Conservation (phyloP, 2,113 vertebrate species). For the Prionailurus bengalensis region DNA sequence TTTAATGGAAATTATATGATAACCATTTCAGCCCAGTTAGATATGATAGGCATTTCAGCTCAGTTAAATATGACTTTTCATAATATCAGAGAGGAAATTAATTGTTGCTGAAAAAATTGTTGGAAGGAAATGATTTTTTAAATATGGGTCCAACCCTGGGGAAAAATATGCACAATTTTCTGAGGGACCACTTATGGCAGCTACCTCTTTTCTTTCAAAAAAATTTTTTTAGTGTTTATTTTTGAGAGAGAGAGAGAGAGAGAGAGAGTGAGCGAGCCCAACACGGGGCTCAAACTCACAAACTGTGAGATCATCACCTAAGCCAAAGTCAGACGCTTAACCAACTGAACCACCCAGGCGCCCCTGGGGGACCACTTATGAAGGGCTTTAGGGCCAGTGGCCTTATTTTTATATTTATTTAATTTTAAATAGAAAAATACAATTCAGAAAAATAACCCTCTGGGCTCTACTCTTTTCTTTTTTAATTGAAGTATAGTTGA, state of each 20-base stretch:
- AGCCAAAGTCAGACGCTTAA: too few relatives aligned
- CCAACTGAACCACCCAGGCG: too few relatives aligned
- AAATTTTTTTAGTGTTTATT: too few relatives aligned
- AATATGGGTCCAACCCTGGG: not conserved
- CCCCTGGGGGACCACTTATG: not conserved
- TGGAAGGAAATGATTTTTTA: constrained; percentile 24
- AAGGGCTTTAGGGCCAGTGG: not conserved
- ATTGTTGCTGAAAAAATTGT: constrained; percentile 28
- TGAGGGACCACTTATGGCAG: not conserved
- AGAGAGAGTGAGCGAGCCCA: too few relatives aligned
- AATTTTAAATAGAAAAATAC: not conserved
- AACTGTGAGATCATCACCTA: too few relatives aligned
- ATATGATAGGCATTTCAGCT: not conserved
- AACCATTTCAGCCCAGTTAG: not conserved
- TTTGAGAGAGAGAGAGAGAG: too few relatives aligned
- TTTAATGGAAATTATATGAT: not conserved
- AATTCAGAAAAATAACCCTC: not conserved
- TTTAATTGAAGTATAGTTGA: not conserved
- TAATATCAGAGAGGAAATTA: not conserved
- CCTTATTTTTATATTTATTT: not conserved
- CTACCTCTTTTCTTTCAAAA: too few relatives aligned
- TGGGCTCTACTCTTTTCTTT: not conserved
- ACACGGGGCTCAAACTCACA: too few relatives aligned
- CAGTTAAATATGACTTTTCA: constrained; percentile 9
- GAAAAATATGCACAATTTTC: not conserved